phyloP scores from a whole-genome alignment of 2,113 vertebrate species.

The Gymnarchus niloticus region DNA sequence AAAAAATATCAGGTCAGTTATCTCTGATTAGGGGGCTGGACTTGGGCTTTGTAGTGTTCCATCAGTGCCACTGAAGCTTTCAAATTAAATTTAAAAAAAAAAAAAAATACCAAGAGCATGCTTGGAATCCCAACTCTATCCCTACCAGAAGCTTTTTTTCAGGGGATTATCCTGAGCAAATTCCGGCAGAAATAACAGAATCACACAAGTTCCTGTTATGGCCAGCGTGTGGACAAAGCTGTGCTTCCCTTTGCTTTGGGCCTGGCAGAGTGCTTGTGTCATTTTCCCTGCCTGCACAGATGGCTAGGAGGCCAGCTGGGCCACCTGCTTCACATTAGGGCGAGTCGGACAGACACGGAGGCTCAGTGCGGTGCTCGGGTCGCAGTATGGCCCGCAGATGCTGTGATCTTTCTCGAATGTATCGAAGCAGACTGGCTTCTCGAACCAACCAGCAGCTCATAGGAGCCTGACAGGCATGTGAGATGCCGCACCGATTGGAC shows the following conservation, averaged over 20 bases:
- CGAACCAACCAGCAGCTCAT: background rate
- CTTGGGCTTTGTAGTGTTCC: background rate
- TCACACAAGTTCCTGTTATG: conserved; percentile 55
- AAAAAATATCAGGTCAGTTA: background rate
- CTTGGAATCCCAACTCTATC: conserved; percentile 42
- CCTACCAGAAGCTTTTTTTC: conserved; percentile 40
- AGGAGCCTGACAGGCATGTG: background rate
- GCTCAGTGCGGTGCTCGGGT: conserved; percentile 37
- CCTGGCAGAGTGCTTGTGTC: conserved; percentile 42
- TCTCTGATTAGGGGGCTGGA: background rate
- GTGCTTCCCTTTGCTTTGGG: conserved; percentile 34
- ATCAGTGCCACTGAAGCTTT: background rate
- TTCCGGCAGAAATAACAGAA: conserved; percentile 47
- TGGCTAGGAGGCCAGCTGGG: conserved; percentile 25
- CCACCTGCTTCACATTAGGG: conserved; percentile 57
- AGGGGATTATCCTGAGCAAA: conserved; percentile 51
- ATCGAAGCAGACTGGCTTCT: conserved; percentile 28
- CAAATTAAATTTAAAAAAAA: background rate
- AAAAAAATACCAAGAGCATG: conserved; percentile 42
- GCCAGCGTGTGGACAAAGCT: conserved; percentile 37
- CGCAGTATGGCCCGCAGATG: conserved; percentile 44
- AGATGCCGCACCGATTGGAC: background rate
- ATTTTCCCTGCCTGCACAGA: conserved; percentile 45
- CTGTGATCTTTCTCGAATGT: conserved; percentile 27
- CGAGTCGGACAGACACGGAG: background rate